Percentiles rank a stretch among this genome's conserved stretches.
Evolutionary conservation across 2,797 vertebrate species (phyloP).

Genomic region (Diplodus puntazzo): DNA sequence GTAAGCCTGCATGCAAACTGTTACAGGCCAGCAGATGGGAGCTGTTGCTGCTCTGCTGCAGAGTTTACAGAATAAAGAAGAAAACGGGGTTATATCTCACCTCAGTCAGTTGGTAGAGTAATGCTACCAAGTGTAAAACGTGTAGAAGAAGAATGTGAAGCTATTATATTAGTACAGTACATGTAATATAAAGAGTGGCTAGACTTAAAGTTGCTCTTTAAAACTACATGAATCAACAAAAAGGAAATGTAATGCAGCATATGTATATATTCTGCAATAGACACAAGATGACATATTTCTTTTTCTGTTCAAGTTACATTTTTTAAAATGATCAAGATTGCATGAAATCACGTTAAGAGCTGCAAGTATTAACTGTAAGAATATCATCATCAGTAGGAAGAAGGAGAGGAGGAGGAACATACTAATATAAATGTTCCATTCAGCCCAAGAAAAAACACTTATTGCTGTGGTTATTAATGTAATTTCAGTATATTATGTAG

Average conservation of each 20-base stretch:
- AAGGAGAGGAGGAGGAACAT: too few species aligned
- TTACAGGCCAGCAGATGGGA: not conserved
- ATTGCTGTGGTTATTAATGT: too few species aligned
- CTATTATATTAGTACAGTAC: not conserved
- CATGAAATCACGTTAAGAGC: too few species aligned
- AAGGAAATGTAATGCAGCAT: not conserved
- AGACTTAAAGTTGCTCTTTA: not conserved
- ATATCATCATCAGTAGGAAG: too few species aligned
- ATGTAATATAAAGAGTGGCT: not conserved
- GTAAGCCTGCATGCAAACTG: not conserved
- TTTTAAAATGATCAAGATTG: conserved; percentile 13
- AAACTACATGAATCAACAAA: not conserved
- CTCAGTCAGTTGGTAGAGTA: conserved; percentile 11
- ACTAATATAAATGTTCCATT: too few species aligned
- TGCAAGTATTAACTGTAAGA: too few species aligned
- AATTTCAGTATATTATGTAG: too few species aligned
- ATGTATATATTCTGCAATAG: not conserved
- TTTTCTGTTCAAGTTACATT: conserved; percentile 19
- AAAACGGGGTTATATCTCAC: conserved; percentile 4
- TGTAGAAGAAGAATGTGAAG: not conserved
- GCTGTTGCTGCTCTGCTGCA: conserved; percentile 1
- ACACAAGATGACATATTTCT: not conserved
- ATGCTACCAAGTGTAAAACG: not conserved
- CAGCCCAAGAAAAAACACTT: too few species aligned
- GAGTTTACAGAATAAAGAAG: conserved; percentile 4